Base-by-base conservation (phyloP, 2,113 vertebrate genomes). In the Neotragus pygmaeus region DNA sequence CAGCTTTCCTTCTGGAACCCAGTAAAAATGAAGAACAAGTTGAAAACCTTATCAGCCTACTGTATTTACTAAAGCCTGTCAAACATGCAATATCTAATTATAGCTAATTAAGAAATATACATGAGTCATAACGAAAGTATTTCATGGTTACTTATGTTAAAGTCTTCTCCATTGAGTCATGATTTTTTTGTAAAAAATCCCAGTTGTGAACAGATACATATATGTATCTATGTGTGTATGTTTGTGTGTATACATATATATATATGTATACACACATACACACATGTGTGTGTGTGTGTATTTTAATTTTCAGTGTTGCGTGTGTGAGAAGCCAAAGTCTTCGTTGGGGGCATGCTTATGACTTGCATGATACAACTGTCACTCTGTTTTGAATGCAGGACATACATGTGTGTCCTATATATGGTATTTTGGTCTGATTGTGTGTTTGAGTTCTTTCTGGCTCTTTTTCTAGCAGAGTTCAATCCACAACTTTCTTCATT, bases 381-480 rank as follows among this genome's bases (percentile, higher is more conserved):
- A 0, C 36, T 53, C 84, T 62, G 21, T 60, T 28, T 64, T 30
- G 7, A 88, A 8, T 95, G 84, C 90, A 7, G 23, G 95, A 33
- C 66, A 33, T 92, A 19, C 14, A 53, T 11, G 45, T 96, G 10
- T 94, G 87, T 92, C 91, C 21, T 81, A 0, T 95, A 1, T 49
- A 13, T n/a, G 4, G 7, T 77, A 39, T 1, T 88, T 88, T 60
- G 2, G 39, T 96, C 45, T 91, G 9, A 43, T 81, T 0, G 89
- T 86, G 95, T 96, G 97, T 75, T 62, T 96, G 92, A 97, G 90
- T 96, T 87, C 90, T 97, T 98, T 93, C 97, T 96, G 98, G 87
- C 88, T 98, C 91, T 97, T 98, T 97, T 97, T 70, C 82, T 96
- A 94, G 96, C 98, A 98, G 97, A 98, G 62, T 92, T 98, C 94